These are phyloP conservation scores for Melospiza georgiana DNA, from an alignment of 2,113 vertebrate species.

Conservation along the genomic window DNA sequence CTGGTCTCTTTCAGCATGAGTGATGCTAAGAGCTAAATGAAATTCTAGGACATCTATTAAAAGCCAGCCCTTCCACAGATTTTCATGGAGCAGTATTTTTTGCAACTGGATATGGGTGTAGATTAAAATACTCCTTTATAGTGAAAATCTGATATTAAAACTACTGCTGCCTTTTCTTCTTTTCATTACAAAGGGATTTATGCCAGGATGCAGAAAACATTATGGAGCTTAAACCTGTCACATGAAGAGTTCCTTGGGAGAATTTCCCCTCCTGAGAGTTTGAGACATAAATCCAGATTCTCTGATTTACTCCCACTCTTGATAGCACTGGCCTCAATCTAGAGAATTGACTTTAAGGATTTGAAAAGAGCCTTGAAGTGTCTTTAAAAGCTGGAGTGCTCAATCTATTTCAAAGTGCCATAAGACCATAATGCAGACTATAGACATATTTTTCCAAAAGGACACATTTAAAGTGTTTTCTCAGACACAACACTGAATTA, in stretches of 20 bases:
- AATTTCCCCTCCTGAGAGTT: background rate
- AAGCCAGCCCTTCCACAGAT: background rate
- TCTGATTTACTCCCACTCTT: constrained; percentile 8
- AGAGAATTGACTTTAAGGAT: background rate
- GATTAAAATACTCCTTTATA: background rate
- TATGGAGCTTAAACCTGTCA: background rate
- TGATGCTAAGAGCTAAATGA: background rate
- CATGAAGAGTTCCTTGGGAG: background rate
- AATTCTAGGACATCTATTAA: background rate
- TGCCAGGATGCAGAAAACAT: background rate
- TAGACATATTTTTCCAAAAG: background rate
- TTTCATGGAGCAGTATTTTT: background rate
- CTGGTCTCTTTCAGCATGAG: background rate
- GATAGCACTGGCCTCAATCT: background rate
- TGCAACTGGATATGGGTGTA: background rate
- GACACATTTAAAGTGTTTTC: background rate
- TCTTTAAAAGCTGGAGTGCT: background rate
- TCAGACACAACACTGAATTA: background rate
- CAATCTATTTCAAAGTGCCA: background rate
- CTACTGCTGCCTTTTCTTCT: background rate
- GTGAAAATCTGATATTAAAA: background rate
- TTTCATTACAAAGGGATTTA: constrained; percentile 9
- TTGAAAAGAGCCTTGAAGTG: constrained; percentile 3
- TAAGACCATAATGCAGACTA: background rate
- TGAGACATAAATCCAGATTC: background rate